Percentiles rank a stretch among this genome's conserved stretches.
These are phyloP conservation scores for Cephus runcator DNA, from an alignment of 2,888 invertebrate genomes.

Conservation along the genomic window DNA sequence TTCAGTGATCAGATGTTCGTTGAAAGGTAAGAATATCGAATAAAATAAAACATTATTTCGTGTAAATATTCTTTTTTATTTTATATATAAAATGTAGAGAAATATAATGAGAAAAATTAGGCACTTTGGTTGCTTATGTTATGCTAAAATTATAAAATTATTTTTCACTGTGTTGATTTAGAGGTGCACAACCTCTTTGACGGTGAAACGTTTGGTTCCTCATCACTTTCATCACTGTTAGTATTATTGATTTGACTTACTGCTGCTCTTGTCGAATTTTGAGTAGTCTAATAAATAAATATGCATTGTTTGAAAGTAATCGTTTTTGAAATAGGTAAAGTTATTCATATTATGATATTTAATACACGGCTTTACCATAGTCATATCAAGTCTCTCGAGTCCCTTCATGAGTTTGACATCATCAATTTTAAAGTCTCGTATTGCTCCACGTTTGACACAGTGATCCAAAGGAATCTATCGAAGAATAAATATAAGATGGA, in stretches of 20 bases:
- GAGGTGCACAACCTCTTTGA: neutral
- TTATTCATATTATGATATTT: neutral
- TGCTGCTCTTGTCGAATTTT: neutral
- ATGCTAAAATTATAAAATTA: neutral
- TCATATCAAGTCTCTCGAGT: conserved; percentile 64
- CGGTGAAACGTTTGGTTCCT: neutral
- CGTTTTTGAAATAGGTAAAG: neutral
- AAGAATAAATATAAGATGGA: neutral
- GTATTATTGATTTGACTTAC: neutral
- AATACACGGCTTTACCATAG: conserved; percentile 41
- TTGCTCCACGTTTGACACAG: conserved; percentile 72
- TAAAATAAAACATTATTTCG: neutral
- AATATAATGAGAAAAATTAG: neutral
- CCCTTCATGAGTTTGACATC: conserved; percentile 68
- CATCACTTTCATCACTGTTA: neutral
- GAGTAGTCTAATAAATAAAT: neutral
- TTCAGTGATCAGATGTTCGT: neutral
- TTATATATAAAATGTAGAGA: neutral
- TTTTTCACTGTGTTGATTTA: neutral
- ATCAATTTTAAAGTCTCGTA: conserved; percentile 74
- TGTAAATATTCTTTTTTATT: neutral
- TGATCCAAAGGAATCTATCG: conserved; percentile 58
- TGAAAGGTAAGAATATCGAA: neutral
- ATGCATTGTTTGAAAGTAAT: neutral
- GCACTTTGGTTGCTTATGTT: neutral